phyloP scores from a whole-genome alignment of 2,888 invertebrate genomes.

The Malthinus flaveolus region DNA sequence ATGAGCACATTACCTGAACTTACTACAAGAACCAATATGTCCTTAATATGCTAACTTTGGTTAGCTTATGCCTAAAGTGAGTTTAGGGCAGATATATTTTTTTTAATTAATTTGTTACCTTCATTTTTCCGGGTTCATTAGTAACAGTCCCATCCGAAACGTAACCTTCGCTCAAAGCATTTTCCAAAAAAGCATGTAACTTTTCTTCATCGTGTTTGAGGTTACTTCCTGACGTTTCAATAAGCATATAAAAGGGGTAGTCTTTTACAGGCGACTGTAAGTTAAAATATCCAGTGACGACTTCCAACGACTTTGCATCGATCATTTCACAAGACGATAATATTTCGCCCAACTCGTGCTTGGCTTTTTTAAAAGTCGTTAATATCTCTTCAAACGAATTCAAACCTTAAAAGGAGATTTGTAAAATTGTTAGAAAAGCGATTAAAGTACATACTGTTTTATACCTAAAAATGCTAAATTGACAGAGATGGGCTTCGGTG shows the following conservation, averaged over 20 bases:
- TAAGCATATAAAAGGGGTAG: constrained; percentile 80
- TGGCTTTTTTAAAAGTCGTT: constrained; percentile 74
- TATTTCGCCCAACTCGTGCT: constrained; percentile 80
- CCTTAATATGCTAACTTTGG: no score
- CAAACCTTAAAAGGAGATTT: constrained; percentile 61
- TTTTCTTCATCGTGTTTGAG: constrained; percentile 86
- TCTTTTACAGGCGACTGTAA: constrained; percentile 65
- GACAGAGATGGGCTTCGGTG: constrained; percentile 77
- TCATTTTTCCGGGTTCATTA: constrained; percentile 80
- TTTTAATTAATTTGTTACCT: constrained; percentile 56
- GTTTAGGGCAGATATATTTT: no score
- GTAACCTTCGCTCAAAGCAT: constrained; percentile 69
- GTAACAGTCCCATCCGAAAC: constrained; percentile 85
- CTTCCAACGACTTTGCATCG: constrained; percentile 74
- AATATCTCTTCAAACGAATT: constrained; percentile 78
- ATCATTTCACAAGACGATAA: constrained; percentile 96
- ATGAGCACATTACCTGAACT: no score
- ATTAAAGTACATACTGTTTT: neutral
- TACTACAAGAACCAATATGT: no score
- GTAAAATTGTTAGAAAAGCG: neutral
- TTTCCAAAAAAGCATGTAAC: constrained; percentile 74
- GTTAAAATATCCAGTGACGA: constrained; percentile 65
- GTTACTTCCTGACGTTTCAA: constrained; percentile 89
- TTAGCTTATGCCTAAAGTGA: no score
- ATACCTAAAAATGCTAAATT: constrained; percentile 89